These are phyloP conservation scores for Calliopum simillimum DNA, from an alignment of 2,888 invertebrate species.

Conservation along the genomic window DNA sequence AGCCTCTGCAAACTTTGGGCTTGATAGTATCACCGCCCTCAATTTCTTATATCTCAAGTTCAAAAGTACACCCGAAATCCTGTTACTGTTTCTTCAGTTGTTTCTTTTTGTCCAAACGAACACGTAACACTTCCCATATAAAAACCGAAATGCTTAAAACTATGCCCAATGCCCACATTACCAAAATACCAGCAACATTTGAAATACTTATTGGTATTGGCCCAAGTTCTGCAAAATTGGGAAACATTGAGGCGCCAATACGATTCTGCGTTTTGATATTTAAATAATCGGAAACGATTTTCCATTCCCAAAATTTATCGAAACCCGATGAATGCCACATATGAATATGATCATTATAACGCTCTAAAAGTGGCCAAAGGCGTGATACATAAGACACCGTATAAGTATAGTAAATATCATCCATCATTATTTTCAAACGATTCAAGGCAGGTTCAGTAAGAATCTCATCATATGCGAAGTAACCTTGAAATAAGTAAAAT, in stretches of 20 bases:
- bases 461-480: slow-evolving; percentile 76
- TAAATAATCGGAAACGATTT: slow-evolving; percentile 55
- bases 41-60: background rate
- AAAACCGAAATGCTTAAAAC: slow-evolving; percentile 51
- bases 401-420: slow-evolving; percentile 77
- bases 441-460: slow-evolving; percentile 71
- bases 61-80: background rate
- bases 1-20: no score
- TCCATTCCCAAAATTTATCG: slow-evolving; percentile 74
- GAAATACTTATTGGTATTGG: slow-evolving; percentile 57
- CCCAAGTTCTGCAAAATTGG: slow-evolving; percentile 51
- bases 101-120: slow-evolving; percentile 22
- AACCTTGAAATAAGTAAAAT: slow-evolving; percentile 66
- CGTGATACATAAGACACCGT: slow-evolving; percentile 75
- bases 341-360: slow-evolving; percentile 71
- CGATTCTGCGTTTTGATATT: slow-evolving; percentile 59
- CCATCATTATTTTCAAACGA: slow-evolving; percentile 73
- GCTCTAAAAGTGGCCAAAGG: slow-evolving; percentile 72
- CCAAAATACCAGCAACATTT: slow-evolving; percentile 61
- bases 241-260: slow-evolving; percentile 54
- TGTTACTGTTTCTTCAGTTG: background rate
- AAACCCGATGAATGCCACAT: slow-evolving; percentile 74
- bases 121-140: slow-evolving; percentile 45
- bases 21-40: no score
- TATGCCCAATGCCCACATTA: slow-evolving; percentile 59